Conservation (phyloP, 2,797 vertebrate genomes). For the Peromyscus attwateri region DNA sequence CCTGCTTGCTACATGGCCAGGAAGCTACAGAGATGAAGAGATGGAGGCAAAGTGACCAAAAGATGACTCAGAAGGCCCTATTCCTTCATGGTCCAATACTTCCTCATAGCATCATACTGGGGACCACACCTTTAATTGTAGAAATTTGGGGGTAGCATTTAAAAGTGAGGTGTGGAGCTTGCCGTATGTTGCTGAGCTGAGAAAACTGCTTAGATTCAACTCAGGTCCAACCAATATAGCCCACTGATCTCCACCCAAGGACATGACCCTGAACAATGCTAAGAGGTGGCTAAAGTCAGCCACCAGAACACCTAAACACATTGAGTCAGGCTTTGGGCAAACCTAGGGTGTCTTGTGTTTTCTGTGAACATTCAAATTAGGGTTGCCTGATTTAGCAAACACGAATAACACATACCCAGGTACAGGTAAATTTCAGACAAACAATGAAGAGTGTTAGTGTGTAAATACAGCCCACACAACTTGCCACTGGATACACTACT, state of each 20-base stretch:
- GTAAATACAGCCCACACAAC: background rate
- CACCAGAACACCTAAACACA: too few species aligned
- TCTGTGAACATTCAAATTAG: background rate
- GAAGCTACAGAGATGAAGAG: background rate
- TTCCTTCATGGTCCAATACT: background rate
- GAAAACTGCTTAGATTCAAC: background rate
- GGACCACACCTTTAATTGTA: background rate
- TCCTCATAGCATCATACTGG: background rate
- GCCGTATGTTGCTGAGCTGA: background rate
- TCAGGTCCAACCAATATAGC: background rate
- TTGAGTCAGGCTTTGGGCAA: background rate
- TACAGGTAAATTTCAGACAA: constrained; percentile 47
- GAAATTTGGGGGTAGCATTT: background rate
- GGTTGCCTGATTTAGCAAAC: background rate
- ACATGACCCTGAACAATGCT: accelerated
- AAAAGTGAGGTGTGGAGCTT: background rate
- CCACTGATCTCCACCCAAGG: background rate
- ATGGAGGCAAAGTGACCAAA: background rate
- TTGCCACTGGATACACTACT: background rate
- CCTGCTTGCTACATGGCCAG: background rate
- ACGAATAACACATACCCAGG: background rate
- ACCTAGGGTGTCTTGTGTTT: background rate
- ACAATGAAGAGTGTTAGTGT: background rate
- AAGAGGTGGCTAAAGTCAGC: background rate
- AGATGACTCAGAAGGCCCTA: too few species aligned